Evolutionary conservation across 2,797 vertebrate species (phyloP).

Genomic region (Masticophis lateralis): DNA sequence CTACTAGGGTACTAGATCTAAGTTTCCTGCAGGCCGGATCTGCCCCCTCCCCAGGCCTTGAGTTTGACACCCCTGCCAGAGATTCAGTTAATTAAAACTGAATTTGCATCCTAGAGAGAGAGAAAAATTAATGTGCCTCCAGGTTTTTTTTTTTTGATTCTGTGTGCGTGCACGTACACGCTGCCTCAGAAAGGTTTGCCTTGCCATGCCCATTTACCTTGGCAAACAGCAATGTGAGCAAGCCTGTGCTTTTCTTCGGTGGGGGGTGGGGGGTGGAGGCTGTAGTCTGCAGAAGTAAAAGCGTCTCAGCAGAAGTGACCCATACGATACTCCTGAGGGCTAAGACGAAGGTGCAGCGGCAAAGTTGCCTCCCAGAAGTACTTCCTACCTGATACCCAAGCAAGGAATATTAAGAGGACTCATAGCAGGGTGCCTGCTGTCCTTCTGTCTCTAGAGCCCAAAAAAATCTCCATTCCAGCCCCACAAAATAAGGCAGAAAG

Average conservation of each 20-base stretch:
- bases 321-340: neutral
- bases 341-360: neutral
- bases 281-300: neutral
- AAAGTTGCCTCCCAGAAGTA: neutral
- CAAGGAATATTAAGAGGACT: neutral
- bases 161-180: neutral
- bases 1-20: no score
- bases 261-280: fast-evolving
- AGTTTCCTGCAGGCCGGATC: no score
- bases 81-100: neutral
- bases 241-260: neutral
- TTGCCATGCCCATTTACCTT: neutral
- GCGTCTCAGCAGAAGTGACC: no score
- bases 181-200: neutral
- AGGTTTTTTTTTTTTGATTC: neutral
- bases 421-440: no score
- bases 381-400: neutral
- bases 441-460: neutral
- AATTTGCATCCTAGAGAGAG: neutral
- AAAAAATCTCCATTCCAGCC: neutral
- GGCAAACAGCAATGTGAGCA: neutral
- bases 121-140: neutral
- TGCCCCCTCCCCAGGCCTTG: no score
- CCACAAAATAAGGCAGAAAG: neutral
- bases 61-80: no score